Base-by-base conservation (phyloP, 1,140 invertebrate species). In the Steinernema khuongi region DNA sequence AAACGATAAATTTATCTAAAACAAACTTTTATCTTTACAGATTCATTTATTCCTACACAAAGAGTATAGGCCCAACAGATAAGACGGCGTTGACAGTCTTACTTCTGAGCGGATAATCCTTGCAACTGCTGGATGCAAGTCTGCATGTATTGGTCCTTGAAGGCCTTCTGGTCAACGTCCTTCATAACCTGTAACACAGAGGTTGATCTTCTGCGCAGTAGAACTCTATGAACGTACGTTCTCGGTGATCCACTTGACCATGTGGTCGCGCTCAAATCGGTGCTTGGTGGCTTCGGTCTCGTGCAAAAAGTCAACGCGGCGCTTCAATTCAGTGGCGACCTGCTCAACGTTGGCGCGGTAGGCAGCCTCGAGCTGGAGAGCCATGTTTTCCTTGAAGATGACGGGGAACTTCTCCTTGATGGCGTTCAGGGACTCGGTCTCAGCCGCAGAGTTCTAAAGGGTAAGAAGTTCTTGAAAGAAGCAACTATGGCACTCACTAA, bases 261-360 rank as follows among this genome's bases (percentile, higher is more conserved):
- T 60, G 28, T 82, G 77, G 22, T 85, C 83, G 43, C 76, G 75
- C 44, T 81, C 81, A 75, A 85, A 85, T 22, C 82, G 81, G 36
- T 73, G 68, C 72, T 84, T 84, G 29, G 80, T 85, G 31, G 72
- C 81, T 43, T 84, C 82, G 29, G 84, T 83, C 68, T 84, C 82
- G 41, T 81, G 74, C 67, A 84, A 70, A 60, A 81, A 84, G 67
- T 84, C 82, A 1, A 84, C 19, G 26, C 83, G 83, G 32, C 82
- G 80, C 67, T 84, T 84, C 33, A 84, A 29, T 66, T 84, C 82
- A 31, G 73, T 77, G 17, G 79, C 71, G n/a, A 85, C 84, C 19
- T 68, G 68, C 31, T 85, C 74, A 22, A 85, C 84, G 68, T 84
- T 84, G 74, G 84, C 75, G 41, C 81, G 85, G 74, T 85, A 84